Percentiles rank a stretch among this genome's conserved stretches.
Evolutionary conservation across 2,113 vertebrate species (phyloP).

Genomic region (Phalacrocorax aristotelis): DNA sequence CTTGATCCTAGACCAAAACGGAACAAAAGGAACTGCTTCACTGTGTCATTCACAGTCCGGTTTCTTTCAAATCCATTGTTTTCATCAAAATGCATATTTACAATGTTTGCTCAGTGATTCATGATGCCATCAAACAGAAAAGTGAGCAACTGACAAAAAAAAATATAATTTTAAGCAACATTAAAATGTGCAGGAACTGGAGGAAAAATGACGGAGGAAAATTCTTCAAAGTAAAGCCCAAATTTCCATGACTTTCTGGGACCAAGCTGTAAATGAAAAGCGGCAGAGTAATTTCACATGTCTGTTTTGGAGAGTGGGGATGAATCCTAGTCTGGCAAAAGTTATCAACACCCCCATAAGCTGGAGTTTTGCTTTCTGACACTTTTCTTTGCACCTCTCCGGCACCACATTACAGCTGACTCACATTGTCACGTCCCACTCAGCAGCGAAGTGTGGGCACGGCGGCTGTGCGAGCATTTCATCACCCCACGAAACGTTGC

Average conservation of each 20-base stretch:
- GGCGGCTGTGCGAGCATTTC: not conserved
- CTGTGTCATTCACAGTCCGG: not conserved
- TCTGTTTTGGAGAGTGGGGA: not conserved
- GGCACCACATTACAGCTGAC: not conserved
- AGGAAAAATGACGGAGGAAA: not conserved
- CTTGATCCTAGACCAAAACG: not conserved
- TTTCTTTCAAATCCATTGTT: not conserved
- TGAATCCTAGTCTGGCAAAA: not conserved
- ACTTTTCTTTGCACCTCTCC: not conserved
- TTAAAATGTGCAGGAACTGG: not conserved
- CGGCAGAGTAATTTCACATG: not conserved
- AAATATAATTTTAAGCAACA: not conserved
- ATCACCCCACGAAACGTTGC: not conserved
- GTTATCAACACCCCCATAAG: not conserved
- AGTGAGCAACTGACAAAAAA: not conserved
- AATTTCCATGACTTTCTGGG: not conserved
- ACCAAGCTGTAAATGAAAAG: not conserved
- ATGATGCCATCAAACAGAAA: not conserved
- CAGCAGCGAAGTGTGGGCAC: rapidly evolving
- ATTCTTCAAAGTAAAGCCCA: not conserved
- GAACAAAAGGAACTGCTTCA: not conserved
- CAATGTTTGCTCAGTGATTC: not conserved
- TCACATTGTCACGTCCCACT: rapidly evolving
- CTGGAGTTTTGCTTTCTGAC: not conserved
- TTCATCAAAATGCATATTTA: not conserved